Evolutionary conservation across 2,113 vertebrate genomes (phyloP).

Genomic region (Grammatotria lemairii): DNA sequence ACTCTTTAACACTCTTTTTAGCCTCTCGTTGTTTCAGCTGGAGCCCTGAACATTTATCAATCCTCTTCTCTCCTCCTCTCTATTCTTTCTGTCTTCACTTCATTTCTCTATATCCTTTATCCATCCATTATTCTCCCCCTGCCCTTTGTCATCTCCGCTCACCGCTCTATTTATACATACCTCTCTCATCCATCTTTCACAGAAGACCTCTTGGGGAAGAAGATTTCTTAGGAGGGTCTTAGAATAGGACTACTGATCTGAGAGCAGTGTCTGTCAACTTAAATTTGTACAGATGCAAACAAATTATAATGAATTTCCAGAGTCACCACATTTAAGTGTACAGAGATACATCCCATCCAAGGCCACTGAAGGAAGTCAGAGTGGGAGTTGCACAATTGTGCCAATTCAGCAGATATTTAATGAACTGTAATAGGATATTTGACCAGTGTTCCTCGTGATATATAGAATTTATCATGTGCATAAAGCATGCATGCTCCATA

Average conservation of each 20-base stretch:
- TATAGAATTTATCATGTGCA: background rate
- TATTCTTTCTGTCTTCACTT: background rate
- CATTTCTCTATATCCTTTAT: constrained; percentile 31
- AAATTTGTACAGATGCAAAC: background rate
- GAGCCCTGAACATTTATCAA: background rate
- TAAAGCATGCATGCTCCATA: background rate
- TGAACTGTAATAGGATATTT: background rate
- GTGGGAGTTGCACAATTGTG: background rate
- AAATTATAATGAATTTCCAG: background rate
- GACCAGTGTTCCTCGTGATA: background rate
- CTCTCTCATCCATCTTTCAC: constrained; percentile 54
- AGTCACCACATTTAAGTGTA: background rate
- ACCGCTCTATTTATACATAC: constrained; percentile 51
- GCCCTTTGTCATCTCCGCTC: background rate
- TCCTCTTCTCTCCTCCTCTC: background rate
- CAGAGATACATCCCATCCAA: background rate
- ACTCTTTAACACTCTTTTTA: background rate
- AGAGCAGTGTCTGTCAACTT: background rate
- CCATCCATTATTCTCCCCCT: constrained; percentile 26
- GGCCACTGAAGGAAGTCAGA: background rate
- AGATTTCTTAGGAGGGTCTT: constrained; percentile 5
- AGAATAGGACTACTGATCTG: constrained; percentile 4
- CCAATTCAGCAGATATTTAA: background rate
- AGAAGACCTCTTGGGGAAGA: constrained; percentile 12
- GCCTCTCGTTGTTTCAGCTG: background rate